Conservation (phyloP, 2,797 vertebrate species). For the Psittacula derbiana region DNA sequence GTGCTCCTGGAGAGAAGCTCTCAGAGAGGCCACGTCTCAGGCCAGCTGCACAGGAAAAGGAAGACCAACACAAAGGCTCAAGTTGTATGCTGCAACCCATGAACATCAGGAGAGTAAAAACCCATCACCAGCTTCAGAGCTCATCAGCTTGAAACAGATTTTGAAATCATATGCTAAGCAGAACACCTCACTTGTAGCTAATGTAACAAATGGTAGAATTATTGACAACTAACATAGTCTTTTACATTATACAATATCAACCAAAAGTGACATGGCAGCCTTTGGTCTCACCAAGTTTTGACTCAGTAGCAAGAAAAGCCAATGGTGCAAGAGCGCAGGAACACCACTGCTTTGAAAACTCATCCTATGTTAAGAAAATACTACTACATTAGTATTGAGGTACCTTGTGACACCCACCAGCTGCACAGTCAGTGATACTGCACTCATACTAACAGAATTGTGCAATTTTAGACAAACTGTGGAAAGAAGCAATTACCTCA, state of each 20-base stretch:
- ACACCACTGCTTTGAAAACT: background rate
- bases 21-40: background rate
- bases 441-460: background rate
- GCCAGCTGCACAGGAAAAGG: background rate
- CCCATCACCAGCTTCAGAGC: background rate
- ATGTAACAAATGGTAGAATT: background rate
- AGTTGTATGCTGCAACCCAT: fast-evolving
- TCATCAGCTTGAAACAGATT: background rate
- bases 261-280: background rate
- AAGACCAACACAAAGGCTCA: background rate
- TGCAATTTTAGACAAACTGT: background rate
- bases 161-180: background rate
- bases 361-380: background rate
- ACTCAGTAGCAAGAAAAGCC: background rate
- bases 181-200: background rate
- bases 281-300: background rate
- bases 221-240: background rate
- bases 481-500: background rate
- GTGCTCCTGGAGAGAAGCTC: background rate
- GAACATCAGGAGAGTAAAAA: background rate
- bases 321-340: background rate
- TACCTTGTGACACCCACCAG: background rate
- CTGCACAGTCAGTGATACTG: fast-evolving
- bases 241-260: background rate
- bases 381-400: background rate